These are phyloP conservation scores for Gymnoscopelus braueri DNA, from an alignment of 2,797 vertebrate genomes.

Conservation along the genomic window DNA sequence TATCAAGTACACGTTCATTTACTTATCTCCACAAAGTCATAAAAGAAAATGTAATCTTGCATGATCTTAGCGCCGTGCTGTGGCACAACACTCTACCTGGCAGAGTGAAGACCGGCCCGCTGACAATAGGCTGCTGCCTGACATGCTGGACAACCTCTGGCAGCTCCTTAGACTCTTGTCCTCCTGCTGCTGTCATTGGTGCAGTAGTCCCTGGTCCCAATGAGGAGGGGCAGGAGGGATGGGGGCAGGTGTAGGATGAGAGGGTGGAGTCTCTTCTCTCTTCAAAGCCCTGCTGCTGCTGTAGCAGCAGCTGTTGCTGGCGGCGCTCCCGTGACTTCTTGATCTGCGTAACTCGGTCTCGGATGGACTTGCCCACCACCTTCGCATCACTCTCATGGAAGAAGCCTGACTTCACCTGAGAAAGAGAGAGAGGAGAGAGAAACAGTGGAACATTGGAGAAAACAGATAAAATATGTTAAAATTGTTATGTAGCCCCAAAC, in stretches of 20 bases:
- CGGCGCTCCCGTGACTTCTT: constrained; percentile 89
- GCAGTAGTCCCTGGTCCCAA: constrained; percentile 59
- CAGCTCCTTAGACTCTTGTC: constrained; percentile 84
- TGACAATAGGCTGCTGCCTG: constrained; percentile 80
- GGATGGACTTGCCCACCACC: constrained; percentile 94
- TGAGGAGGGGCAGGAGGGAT: constrained; percentile 67
- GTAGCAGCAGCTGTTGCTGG: constrained; percentile 75
- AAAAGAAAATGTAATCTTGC: too few relatives aligned
- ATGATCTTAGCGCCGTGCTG: not conserved
- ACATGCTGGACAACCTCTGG: constrained; percentile 89
- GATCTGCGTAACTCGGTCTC: constrained; percentile 89
- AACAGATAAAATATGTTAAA: not conserved
- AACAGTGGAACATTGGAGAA: not conserved
- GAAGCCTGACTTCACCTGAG: constrained; percentile 93
- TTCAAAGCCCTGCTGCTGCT: constrained; percentile 73
- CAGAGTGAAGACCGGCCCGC: constrained; percentile 59
- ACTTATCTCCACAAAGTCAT: too few relatives aligned
- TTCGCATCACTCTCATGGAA: constrained; percentile 97
- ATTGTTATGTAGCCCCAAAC: too few relatives aligned
- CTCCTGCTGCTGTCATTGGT: constrained; percentile 44
- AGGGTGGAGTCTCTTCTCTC: constrained; percentile 82
- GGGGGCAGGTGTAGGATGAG: constrained; percentile 65
- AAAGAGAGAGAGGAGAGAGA: not conserved
- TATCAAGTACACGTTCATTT: too few relatives aligned
- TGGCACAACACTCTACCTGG: constrained; percentile 72